phyloP scores from a whole-genome alignment of 1,140 invertebrate genomes.

The Hycleus cichorii region DNA sequence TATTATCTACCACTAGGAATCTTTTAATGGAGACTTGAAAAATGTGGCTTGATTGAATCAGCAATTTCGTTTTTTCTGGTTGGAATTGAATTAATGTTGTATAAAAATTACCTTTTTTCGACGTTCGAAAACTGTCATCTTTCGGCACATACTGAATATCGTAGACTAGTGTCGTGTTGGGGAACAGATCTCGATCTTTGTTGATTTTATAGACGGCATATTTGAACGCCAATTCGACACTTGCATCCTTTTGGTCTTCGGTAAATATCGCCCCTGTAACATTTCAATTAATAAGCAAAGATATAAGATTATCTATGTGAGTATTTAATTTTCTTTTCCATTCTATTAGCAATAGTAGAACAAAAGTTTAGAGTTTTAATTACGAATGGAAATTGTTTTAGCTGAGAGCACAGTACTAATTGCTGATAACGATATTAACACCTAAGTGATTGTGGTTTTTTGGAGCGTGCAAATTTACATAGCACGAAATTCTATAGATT shows the following conservation, averaged over 20 bases:
- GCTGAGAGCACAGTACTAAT: conserved; percentile 11
- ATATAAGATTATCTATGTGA: background rate
- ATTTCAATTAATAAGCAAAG: background rate
- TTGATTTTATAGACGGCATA: conserved; percentile 89
- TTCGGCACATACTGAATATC: conserved; percentile 83
- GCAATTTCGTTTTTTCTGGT: no score
- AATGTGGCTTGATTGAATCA: no score
- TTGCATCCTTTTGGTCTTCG: conserved; percentile 76
- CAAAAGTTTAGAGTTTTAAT: conserved; percentile 13
- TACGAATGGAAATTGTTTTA: conserved; percentile 16
- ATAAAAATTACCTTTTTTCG: conserved; percentile 69
- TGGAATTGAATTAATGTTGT: no score
- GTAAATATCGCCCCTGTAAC: conserved; percentile 80
- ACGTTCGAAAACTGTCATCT: conserved; percentile 81
- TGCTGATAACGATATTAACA: conserved; percentile 19
- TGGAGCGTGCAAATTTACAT: background rate
- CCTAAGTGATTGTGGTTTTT: conserved; percentile 6
- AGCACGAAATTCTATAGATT: no score
- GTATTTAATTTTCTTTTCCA: background rate
- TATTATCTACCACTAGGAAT: background rate
- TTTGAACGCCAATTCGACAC: conserved; percentile 81
- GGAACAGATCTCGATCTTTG: conserved; percentile 73
- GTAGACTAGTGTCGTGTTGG: conserved; percentile 79
- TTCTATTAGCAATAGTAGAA: background rate
- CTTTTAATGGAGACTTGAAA: no score